Base-by-base conservation (phyloP, 2,888 invertebrate species). In the Myopa tessellatipennis region DNA sequence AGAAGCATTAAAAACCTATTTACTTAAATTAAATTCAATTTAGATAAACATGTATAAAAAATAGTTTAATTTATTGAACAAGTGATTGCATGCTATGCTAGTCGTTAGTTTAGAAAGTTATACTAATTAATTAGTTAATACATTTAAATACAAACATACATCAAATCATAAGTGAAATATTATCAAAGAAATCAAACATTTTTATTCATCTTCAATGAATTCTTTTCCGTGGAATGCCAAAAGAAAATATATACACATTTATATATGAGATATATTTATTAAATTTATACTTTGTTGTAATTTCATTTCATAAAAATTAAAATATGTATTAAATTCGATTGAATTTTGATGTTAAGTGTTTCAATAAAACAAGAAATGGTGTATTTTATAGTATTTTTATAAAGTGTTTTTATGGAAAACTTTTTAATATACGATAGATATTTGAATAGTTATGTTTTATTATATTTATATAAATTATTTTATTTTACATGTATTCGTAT, bases 51-150 rank as follows among this genome's bases (percentile, higher is more conserved):
- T 2, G 26, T 26, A 26, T 26, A 26, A 26, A 40, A 67, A 26
- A 50, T 16, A 50, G 16, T 50, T 50, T 12, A 69, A 69, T 69
- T 69, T 69, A 69, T 18, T 50, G 16, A 50, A 63, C 5, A 52
- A 74, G 74, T 74, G 74, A 74, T 74, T 74, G 8, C 50, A 74
- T 50, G 36, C 38, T 74, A 71, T 58, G 12, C 74, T 74, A 74
- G 74, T 74, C 74, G 63, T 65, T 58, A 38, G 18, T 58, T 38
- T 75, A 65, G 55, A 68, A 45, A 58, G 8, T 26, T 36, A 16
- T n/a, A 70, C 36, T 52, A n/a, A 58, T 36, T 72, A 34, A n/a
- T 52, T 18, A 16, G 34, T 70, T 58, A 14, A 4, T 70, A 10
- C 4, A 6, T 14, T 5, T 40, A n/a, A 40, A 38, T 61, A 38